A percentile compares a stretch with the other conserved stretches of the same genome.
Evolutionary conservation across 2,113 vertebrate species (phyloP).

Genomic region (Pseudorhombus dupliciocellatus): DNA sequence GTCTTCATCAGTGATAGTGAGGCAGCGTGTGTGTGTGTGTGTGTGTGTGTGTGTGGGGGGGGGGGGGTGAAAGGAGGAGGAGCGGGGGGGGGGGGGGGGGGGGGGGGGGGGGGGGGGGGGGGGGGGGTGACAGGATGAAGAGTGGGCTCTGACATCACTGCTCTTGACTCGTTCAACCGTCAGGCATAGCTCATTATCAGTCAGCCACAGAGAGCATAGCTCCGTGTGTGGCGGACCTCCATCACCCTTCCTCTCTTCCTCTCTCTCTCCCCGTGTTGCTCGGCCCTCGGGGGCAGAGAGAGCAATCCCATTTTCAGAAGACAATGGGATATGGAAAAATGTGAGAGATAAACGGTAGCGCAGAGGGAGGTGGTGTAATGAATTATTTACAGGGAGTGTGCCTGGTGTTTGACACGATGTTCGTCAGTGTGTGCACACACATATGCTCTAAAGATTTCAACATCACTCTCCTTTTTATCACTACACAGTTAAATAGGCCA

Average conservation of each 20-base stretch:
- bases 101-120: background rate
- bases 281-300: slow-evolving; percentile 6
- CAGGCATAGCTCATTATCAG: slow-evolving; percentile 67
- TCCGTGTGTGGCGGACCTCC: slow-evolving; percentile 9
- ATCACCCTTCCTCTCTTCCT: background rate
- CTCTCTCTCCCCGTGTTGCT: background rate
- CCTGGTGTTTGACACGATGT: slow-evolving; percentile 10
- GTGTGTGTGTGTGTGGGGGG: background rate
- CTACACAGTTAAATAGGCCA: background rate
- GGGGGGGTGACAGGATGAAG: slow-evolving; percentile 34
- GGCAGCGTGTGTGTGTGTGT: too few species aligned
- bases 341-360: slow-evolving; percentile 48
- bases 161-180: slow-evolving; percentile 29
- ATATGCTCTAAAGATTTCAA: background rate
- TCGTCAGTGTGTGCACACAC: background rate
- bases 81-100: background rate
- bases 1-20: background rate
- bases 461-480: background rate
- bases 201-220: slow-evolving; percentile 37
- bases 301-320: slow-evolving; percentile 46
- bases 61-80: too few species aligned
- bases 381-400: slow-evolving; percentile 59
- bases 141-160: slow-evolving; percentile 40
- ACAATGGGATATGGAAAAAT: slow-evolving; percentile 39
- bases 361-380: slow-evolving; percentile 27